phyloP scores from a whole-genome alignment of 2,113 vertebrate genomes.

The Scalopus aquaticus region DNA sequence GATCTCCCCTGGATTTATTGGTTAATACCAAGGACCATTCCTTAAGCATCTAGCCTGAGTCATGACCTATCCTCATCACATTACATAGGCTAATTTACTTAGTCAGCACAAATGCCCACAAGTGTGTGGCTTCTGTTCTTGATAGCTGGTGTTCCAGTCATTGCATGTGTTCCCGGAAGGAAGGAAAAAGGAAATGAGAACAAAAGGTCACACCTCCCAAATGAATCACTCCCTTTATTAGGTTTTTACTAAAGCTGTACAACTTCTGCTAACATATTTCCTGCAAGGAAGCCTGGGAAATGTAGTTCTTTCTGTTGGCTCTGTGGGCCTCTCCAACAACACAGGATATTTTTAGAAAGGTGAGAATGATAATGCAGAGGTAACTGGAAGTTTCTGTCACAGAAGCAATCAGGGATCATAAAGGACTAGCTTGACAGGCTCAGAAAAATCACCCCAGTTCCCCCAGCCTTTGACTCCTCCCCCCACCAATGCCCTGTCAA shows the following conservation, averaged over 20 bases:
- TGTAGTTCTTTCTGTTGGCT: neutral
- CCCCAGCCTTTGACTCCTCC: neutral
- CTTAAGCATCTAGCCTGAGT: neutral
- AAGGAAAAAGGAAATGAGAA: neutral
- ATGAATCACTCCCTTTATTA: neutral
- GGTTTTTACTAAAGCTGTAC: neutral
- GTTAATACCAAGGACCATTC: neutral
- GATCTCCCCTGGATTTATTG: neutral
- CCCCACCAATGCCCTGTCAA: neutral
- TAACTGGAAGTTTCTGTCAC: neutral
- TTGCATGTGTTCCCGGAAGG: no score
- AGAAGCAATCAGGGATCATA: neutral
- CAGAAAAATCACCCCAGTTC: neutral
- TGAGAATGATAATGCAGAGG: neutral
- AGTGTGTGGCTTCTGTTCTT: neutral
- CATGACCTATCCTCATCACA: neutral
- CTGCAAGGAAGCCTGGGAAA: neutral
- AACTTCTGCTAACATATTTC: slow-evolving; percentile 4
- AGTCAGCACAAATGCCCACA: neutral
- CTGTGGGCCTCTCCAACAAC: neutral
- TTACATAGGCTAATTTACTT: neutral
- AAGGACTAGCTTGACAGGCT: neutral
- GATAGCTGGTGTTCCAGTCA: neutral
- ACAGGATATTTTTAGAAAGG: neutral
- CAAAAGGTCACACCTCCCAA: neutral